Percentiles rank a stretch among this genome's conserved stretches.
Conservation (phyloP, 2,888 invertebrate species). For the Phalangium opilio region DNA sequence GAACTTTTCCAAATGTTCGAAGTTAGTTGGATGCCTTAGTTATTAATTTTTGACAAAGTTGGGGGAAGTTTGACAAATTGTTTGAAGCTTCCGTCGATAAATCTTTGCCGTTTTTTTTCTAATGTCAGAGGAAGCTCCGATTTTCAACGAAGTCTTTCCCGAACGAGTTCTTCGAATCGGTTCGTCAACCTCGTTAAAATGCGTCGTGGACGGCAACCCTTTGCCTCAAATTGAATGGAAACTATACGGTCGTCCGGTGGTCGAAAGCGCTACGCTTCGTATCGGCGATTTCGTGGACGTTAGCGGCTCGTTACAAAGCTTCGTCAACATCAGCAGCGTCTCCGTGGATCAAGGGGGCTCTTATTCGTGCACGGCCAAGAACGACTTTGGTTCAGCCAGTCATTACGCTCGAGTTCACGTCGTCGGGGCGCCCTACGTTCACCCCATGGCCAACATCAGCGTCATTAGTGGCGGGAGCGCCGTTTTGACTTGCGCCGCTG, state of each 20-base stretch:
- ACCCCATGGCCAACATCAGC: constrained; percentile 15
- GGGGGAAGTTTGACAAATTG: too few species aligned
- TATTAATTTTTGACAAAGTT: too few species aligned
- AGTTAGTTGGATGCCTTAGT: too few species aligned
- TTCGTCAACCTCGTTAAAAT: constrained; percentile 11
- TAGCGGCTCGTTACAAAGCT: constrained; percentile 13
- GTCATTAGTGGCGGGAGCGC: constrained; percentile 14
- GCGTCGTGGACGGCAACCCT: constrained; percentile 15
- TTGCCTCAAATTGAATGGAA: constrained; percentile 15
- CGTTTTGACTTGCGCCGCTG: constrained; percentile 11
- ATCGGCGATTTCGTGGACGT: constrained; percentile 17
- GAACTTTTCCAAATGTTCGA: too few species aligned
- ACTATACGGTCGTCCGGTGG: constrained; percentile 11
- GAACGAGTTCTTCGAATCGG: constrained; percentile 11
- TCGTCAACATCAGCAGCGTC: constrained; percentile 15
- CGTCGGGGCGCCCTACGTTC: constrained; percentile 12
- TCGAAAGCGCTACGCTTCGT: constrained; percentile 10
- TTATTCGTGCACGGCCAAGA: constrained; percentile 15
- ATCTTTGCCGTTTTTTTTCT: too few species aligned
- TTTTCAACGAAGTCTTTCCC: constrained; percentile 14
- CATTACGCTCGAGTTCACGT: constrained; percentile 13
- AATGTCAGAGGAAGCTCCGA: constrained; percentile 13
- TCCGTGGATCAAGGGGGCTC: constrained; percentile 13
- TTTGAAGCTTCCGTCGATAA: too few species aligned
- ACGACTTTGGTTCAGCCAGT: constrained; percentile 13